phyloP scores from a whole-genome alignment of 2,888 invertebrate species.

The Perizoma flavofasciatum region DNA sequence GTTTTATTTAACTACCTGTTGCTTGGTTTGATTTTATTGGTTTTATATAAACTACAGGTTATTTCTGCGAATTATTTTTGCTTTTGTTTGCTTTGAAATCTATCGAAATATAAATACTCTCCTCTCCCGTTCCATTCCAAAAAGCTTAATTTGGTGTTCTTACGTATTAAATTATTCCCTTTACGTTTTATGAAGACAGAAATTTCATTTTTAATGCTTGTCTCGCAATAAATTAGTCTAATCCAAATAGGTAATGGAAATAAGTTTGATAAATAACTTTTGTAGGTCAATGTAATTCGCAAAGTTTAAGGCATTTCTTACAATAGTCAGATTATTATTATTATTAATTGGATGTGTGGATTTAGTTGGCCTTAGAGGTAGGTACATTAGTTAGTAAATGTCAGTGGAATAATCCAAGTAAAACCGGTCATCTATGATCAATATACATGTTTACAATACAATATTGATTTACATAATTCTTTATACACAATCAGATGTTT shows the following conservation, averaged over 20 bases:
- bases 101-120: slow-evolving; percentile 26
- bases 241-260: slow-evolving; percentile 25
- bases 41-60: background rate
- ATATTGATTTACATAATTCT: slow-evolving; percentile 24
- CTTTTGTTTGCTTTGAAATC: slow-evolving; percentile 1
- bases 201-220: slow-evolving; percentile 38
- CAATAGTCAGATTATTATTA: background rate
- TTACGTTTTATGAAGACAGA: slow-evolving; percentile 42
- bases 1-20: background rate
- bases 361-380: slow-evolving; percentile 1
- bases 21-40: slow-evolving; percentile 3
- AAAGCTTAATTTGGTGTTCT: slow-evolving; percentile 47
- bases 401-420: slow-evolving; percentile 29
- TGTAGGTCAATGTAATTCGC: slow-evolving; percentile 7
- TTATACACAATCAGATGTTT: slow-evolving; percentile 9
- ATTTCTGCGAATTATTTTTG: background rate
- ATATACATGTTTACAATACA: slow-evolving; percentile 25
- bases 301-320: background rate
- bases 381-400: slow-evolving; percentile 1
- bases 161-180: slow-evolving; percentile 46
- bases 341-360: slow-evolving; percentile 6
- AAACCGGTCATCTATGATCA: slow-evolving; percentile 22
- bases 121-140: slow-evolving; percentile 33
- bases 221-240: slow-evolving; percentile 39
- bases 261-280: slow-evolving; percentile 13